Conservation (phyloP, 37 sponge, comb jelly and placozoan species). For the Ianthella basta region DNA sequence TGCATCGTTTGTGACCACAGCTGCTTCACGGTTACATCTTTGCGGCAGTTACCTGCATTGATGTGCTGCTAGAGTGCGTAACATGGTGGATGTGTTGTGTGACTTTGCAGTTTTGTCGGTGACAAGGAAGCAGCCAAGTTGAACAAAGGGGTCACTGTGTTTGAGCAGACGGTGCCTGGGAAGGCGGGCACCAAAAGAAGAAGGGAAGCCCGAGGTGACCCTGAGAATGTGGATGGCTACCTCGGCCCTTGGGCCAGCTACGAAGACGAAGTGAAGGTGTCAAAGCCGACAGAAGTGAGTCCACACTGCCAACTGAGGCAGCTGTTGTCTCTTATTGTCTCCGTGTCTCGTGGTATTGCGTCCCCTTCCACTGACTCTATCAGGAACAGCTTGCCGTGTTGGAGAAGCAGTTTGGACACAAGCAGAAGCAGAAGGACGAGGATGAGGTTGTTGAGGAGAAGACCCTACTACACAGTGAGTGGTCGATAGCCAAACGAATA, state of each 20-base stretch:
- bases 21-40: background rate
- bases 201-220: slow-evolving; percentile 81
- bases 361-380: background rate
- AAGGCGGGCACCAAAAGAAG: slow-evolving; percentile 77
- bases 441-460: slow-evolving; percentile 82
- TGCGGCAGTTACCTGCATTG: background rate
- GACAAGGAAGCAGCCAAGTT: slow-evolving; percentile 63
- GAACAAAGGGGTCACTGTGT: slow-evolving; percentile 78
- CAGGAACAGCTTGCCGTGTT: slow-evolving; percentile 82
- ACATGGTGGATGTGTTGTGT: background rate
- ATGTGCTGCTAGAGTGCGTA: background rate
- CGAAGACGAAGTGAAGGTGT: slow-evolving; percentile 80
- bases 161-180: slow-evolving; percentile 68
- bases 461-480: slow-evolving; percentile 83
- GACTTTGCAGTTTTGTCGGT: slow-evolving; percentile 65
- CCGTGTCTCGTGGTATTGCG: background rate
- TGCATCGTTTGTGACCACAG: too few species aligned
- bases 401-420: slow-evolving; percentile 82
- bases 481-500: background rate
- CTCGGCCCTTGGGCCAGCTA: slow-evolving; percentile 93
- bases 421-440: slow-evolving; percentile 63
- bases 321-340: too few species aligned
- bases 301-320: too few species aligned
- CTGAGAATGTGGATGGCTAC: slow-evolving; percentile 87
- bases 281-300: slow-evolving; percentile 80